phyloP scores from a whole-genome alignment of 1,140 invertebrate species.

The Tetramorium parvispinum region DNA sequence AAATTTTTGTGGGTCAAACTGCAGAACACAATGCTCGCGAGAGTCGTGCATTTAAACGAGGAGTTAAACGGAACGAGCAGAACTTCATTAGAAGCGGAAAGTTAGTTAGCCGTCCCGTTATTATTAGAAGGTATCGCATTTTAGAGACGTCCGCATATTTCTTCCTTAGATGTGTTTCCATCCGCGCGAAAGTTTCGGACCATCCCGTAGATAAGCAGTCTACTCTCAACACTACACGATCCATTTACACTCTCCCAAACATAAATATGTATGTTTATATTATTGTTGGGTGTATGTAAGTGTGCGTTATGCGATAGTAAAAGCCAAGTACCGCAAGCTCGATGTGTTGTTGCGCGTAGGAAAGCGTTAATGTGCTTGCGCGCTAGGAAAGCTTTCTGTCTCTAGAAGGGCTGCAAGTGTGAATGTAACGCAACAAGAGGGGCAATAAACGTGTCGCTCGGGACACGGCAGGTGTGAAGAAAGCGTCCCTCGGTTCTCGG shows the following conservation, averaged over 20 bases:
- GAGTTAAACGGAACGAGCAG: background rate
- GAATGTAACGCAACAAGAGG: constrained; percentile 61
- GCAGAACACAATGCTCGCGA: constrained; percentile 11
- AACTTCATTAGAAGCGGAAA: background rate
- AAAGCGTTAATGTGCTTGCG: constrained; percentile 74
- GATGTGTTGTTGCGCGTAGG: constrained; percentile 72
- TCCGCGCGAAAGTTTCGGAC: constrained; percentile 36
- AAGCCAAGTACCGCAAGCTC: constrained; percentile 65
- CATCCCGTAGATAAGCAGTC: constrained; percentile 49
- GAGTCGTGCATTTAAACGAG: background rate
- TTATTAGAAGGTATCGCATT: constrained; percentile 13
- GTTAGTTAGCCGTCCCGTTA: background rate
- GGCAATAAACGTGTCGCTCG: constrained; percentile 38
- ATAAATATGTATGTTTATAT: constrained; percentile 70
- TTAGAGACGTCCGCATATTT: background rate
- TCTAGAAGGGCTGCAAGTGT: constrained; percentile 65
- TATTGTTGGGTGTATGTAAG: constrained; percentile 68
- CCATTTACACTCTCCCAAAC: constrained; percentile 52
- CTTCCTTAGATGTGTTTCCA: background rate
- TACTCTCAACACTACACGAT: constrained; percentile 38
- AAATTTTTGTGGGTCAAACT: background rate
- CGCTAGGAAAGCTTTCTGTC: constrained; percentile 74
- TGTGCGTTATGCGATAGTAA: constrained; percentile 70
- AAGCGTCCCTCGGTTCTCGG: background rate
- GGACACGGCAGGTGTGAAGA: constrained; percentile 51